These are phyloP conservation scores for Chiroxiphia lanceolata DNA, from an alignment of 2,797 vertebrate species.

Conservation along the genomic window DNA sequence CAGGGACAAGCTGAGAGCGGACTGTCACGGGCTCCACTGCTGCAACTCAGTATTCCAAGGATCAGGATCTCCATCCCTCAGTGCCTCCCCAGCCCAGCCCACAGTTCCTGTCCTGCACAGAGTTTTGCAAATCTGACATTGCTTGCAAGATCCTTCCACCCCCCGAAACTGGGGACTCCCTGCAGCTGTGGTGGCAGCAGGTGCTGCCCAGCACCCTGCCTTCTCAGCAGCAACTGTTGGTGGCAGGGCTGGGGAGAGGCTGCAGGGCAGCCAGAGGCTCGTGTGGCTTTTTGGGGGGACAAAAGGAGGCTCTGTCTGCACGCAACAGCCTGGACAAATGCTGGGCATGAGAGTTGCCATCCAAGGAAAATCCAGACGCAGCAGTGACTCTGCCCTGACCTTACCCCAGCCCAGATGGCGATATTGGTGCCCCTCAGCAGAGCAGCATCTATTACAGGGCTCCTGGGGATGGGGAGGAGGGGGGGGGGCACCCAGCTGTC, in stretches of 20 bases:
- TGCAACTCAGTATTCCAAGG: neutral
- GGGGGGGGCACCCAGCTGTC: constrained; percentile 29
- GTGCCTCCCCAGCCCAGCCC: neutral
- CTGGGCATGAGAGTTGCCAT: constrained; percentile 44
- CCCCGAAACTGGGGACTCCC: neutral
- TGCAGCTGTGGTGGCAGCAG: constrained; percentile 53
- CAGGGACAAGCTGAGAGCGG: neutral
- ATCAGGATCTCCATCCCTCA: neutral
- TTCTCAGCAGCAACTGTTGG: neutral
- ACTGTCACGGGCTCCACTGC: accelerated
- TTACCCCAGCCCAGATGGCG: constrained; percentile 7
- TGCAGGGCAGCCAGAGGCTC: neutral
- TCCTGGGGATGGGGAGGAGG: neutral
- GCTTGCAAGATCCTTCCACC: neutral
- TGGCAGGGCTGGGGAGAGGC: neutral
- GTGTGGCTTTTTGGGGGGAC: neutral
- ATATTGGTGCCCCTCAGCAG: neutral
- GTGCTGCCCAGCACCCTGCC: constrained; percentile 17
- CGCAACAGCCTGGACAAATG: constrained; percentile 45
- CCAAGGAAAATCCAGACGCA: constrained; percentile 46
- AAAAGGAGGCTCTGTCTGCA: constrained; percentile 65
- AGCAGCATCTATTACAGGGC: neutral
- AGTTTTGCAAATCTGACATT: neutral
- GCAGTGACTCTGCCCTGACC: constrained; percentile 54
- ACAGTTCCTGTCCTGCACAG: accelerated